Percentiles rank a stretch among this genome's conserved stretches.
Conservation (phyloP, 2,797 vertebrate genomes). For the Fundulus diaphanus region DNA sequence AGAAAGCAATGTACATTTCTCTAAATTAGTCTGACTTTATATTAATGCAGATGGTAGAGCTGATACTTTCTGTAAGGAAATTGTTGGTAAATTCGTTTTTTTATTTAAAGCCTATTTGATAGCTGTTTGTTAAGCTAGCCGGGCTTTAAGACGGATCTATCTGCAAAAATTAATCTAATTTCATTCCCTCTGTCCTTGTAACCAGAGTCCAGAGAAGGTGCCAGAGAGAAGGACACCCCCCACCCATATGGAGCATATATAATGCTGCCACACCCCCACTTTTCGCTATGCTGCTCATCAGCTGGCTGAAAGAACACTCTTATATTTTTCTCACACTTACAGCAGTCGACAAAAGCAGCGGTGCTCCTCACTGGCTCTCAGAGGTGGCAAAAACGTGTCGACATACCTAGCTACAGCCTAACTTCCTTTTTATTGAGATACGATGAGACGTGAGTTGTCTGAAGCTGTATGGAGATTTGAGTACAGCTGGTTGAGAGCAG, state of each 20-base stretch:
- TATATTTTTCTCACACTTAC: neutral
- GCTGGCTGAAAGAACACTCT: neutral
- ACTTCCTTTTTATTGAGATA: neutral
- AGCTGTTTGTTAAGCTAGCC: constrained; percentile 8
- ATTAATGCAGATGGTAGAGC: constrained; percentile 72
- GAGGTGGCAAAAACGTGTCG: neutral
- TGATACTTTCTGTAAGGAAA: constrained; percentile 49
- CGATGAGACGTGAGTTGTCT: neutral
- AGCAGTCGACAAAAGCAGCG: neutral
- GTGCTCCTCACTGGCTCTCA: neutral
- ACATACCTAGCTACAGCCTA: neutral
- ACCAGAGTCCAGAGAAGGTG: neutral
- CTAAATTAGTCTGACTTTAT: constrained; percentile 58
- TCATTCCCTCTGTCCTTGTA: neutral
- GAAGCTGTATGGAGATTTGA: neutral
- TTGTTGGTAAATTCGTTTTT: constrained; percentile 36
- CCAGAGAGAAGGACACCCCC: neutral
- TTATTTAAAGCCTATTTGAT: constrained; percentile 22
- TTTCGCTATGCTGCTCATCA: neutral
- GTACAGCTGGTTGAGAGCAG: neutral
- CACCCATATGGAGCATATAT: neutral
- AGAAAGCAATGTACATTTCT: constrained; percentile 10
- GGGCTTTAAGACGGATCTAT: neutral
- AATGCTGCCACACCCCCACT: neutral
- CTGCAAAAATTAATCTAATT: neutral